Base-by-base conservation (phyloP, 2,797 vertebrate genomes). In the Poeciliopsis turneri region DNA sequence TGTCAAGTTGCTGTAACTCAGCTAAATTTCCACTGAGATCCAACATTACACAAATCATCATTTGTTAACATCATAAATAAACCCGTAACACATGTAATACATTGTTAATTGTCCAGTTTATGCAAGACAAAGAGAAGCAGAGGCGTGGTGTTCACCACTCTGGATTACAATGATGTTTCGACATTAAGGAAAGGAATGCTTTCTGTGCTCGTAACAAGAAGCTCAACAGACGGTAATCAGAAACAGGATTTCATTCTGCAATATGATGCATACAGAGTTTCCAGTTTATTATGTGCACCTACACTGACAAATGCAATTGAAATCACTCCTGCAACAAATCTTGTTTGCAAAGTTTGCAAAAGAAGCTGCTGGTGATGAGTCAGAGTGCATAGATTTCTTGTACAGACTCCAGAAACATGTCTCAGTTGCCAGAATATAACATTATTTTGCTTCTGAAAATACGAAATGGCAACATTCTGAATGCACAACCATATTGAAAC, bases 41-140 rank as follows among this genome's bases (percentile, higher is more conserved):
- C 59, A 33, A 87, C 82, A 92, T 90, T 92, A 88, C 84, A 83
- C 86, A 91, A 91, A 89, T 90, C 86, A 85, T 89, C 87, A 91
- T 94, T 91, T 92, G 91, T 92, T 90, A 94, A 92, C 90, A 87
- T 88, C 85, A 91, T 93, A 92, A 94, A 94, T 93, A 89, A 87
- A 82, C 77, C 79, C n/a, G 76, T 85, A 87, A 92, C 89, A 88
- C 82, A 83, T 88, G 88, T 92, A 90, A 92, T 93, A 85, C 84
- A 81, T 90, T 90, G 88, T 88, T 94, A 93, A 94, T 94, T 92
- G 90, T 80, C 66, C 80, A 86, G 84, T 78, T 86, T 89, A 87
- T 86, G 82, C 86, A 79, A 73, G 81, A 80, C 41, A 18, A 72
- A 77, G 80, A 77, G 71, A 83, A 75, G 76, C 59, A n/a, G 53